These are phyloP conservation scores for Thalpophila matura DNA, from an alignment of 2,888 invertebrate genomes.

Conservation along the genomic window DNA sequence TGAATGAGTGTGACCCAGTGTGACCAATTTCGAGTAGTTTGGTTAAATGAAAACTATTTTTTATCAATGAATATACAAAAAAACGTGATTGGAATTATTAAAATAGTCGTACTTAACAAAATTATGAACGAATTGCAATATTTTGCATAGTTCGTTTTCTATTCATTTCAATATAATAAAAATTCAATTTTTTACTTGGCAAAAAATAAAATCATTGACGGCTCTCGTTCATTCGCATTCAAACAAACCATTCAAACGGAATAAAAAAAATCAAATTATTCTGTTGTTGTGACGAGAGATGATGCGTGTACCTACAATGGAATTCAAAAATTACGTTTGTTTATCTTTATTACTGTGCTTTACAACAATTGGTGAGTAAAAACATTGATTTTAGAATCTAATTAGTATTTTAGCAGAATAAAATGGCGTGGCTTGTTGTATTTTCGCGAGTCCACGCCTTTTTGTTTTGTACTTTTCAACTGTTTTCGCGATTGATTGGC, in stretches of 20 bases:
- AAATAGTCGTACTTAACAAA: neutral
- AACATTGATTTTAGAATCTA: neutral
- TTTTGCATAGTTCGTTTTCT: no score
- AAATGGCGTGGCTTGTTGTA: conserved; percentile 39
- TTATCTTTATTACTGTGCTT: conserved; percentile 70
- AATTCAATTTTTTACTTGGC: conserved; percentile 5
- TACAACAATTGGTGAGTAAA: conserved; percentile 74
- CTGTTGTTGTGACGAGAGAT: conserved; percentile 40
- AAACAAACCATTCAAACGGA: conserved; percentile 60
- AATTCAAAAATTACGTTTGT: conserved; percentile 69
- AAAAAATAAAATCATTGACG: neutral
- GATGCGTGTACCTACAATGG: conserved; percentile 68
- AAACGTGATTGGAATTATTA: neutral
- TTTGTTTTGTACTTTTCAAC: conserved; percentile 5
- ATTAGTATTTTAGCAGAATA: neutral
- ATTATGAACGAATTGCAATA: neutral
- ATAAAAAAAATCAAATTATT: conserved; percentile 24
- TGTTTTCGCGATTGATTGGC: conserved; percentile 35
- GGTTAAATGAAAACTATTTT: neutral
- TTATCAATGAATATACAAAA: conserved; percentile 10
- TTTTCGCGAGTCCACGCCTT: conserved; percentile 38
- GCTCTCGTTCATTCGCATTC: conserved; percentile 46
- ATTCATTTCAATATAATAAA: no score
- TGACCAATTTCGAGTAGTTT: no score
- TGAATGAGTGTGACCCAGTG: conserved; percentile 28